These are phyloP conservation scores for Lepidurus couesii DNA, from an alignment of 1,140 invertebrate genomes.

Conservation along the genomic window DNA sequence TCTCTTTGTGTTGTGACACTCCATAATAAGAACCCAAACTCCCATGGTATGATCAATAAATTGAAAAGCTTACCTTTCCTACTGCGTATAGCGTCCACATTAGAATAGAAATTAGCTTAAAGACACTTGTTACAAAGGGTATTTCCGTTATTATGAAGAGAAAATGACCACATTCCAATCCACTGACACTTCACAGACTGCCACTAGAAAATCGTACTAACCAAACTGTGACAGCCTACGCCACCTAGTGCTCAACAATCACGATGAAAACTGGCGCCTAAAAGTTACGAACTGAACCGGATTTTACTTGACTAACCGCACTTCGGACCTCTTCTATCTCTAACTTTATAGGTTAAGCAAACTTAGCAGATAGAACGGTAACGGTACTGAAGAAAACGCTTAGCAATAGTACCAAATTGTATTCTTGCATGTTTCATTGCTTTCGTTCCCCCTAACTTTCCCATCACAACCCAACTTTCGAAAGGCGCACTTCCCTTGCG, in stretches of 20 bases:
- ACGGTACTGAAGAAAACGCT: neutral
- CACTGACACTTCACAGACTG: conserved; percentile 17
- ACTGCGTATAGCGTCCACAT: too few species aligned
- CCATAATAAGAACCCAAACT: too few species aligned
- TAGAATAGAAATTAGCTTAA: too few species aligned
- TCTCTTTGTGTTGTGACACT: too few species aligned
- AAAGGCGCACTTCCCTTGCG: too few species aligned
- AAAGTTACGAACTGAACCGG: neutral
- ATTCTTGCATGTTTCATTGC: neutral
- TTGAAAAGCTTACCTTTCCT: too few species aligned
- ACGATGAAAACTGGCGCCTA: neutral
- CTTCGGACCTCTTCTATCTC: too few species aligned
- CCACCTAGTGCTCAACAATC: neutral
- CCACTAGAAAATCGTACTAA: neutral
- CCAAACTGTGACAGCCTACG: neutral
- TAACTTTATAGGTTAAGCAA: too few species aligned
- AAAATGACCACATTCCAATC: conserved; percentile 19
- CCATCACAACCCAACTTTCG: conserved; percentile 4
- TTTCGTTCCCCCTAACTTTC: neutral
- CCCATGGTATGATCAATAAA: too few species aligned
- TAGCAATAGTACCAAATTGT: neutral
- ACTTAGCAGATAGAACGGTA: neutral
- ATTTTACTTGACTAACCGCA: neutral
- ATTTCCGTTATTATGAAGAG: conserved; percentile 1
- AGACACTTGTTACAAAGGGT: neutral